phyloP scores from a whole-genome alignment of 2,797 vertebrate species.

The Melanogrammus aeglefinus region DNA sequence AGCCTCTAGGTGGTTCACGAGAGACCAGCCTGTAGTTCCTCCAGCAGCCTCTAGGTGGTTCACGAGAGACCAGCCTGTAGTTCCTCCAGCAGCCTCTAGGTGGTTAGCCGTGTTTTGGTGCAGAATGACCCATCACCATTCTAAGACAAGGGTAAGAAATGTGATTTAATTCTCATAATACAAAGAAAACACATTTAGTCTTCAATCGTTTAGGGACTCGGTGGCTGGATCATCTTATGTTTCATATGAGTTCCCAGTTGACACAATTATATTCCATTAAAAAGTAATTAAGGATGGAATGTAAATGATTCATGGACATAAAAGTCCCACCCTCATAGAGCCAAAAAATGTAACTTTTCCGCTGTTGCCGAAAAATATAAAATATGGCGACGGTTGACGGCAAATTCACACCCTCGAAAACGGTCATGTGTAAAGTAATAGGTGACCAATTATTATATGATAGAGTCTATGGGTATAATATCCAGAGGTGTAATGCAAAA shows the following conservation, averaged over 20 bases:
- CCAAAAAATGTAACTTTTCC: not conserved
- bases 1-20: not conserved
- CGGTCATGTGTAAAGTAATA: too few species aligned
- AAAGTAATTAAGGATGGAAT: not conserved
- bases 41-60: not conserved
- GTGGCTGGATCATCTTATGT: not conserved
- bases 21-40: not conserved
- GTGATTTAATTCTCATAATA: not conserved
- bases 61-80: not conserved
- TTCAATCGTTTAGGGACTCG: not conserved
- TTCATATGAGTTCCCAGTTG: not conserved
- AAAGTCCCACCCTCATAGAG: not conserved
- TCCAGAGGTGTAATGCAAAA: too few species aligned
- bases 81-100: not conserved
- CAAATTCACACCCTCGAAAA: not conserved
- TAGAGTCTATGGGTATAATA: too few species aligned
- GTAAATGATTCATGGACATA: not conserved
- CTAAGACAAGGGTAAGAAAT: not conserved
- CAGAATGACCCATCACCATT: not conserved
- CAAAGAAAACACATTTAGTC: not conserved
- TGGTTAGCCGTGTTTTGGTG: not conserved
- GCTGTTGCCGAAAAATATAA: not conserved
- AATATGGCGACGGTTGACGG: too few species aligned
- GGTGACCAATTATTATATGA: too few species aligned
- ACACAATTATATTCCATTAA: not conserved